These are phyloP conservation scores for Oceanodroma leucorhoa DNA, from an alignment of 2,797 vertebrate species.

Conservation along the genomic window DNA sequence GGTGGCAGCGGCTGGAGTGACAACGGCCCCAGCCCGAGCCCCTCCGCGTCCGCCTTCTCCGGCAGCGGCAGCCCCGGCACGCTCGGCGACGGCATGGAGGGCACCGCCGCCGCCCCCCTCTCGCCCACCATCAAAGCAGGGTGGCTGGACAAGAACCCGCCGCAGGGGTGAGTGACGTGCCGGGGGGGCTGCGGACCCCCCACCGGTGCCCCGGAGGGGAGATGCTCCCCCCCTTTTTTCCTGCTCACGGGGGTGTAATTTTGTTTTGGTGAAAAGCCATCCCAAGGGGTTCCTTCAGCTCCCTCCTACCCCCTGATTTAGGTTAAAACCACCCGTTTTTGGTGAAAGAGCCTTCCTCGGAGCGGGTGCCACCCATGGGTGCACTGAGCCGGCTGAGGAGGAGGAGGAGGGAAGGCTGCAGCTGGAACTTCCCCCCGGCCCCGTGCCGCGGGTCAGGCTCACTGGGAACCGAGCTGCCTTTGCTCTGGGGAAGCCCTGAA, in stretches of 20 bases:
- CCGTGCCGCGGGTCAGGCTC: neutral
- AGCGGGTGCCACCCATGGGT: neutral
- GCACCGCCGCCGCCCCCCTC: constrained; percentile 29
- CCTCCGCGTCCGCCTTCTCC: neutral
- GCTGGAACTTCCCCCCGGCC: neutral
- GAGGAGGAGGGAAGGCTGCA: neutral
- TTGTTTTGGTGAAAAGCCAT: neutral
- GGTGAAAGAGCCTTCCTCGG: neutral
- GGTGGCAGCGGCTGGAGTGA: neutral
- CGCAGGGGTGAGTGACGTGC: constrained; percentile 83
- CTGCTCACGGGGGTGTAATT: too few relatives aligned
- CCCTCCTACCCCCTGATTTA: neutral
- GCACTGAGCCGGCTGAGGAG: neutral
- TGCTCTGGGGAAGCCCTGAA: neutral
- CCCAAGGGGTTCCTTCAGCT: neutral
- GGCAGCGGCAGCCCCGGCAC: neutral
- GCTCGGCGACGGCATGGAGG: neutral
- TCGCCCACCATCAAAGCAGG: constrained; percentile 83
- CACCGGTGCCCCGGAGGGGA: neutral
- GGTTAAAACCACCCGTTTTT: neutral
- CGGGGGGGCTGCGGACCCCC: neutral
- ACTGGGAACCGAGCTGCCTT: neutral
- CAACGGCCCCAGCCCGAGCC: neutral
- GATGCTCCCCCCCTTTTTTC: neutral
- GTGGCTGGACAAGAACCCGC: constrained; percentile 94